phyloP scores from a whole-genome alignment of 2,888 invertebrate genomes.

The Coenonympha glycerion region DNA sequence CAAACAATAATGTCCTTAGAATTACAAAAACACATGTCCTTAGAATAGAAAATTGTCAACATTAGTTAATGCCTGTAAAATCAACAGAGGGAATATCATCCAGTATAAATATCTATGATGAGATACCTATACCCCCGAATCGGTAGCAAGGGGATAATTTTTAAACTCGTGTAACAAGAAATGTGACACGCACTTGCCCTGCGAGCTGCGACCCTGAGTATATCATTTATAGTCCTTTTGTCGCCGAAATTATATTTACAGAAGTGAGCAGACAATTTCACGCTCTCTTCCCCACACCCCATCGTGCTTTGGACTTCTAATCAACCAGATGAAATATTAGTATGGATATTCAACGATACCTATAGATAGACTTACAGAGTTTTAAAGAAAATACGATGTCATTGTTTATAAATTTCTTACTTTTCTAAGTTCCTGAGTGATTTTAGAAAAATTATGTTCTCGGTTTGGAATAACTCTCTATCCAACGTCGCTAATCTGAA shows the following conservation, averaged over 20 bases:
- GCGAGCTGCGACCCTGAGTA: slow-evolving; percentile 61
- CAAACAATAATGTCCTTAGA: too few species aligned
- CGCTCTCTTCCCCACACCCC: slow-evolving; percentile 72
- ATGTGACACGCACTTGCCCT: slow-evolving; percentile 57
- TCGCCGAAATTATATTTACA: slow-evolving; percentile 76
- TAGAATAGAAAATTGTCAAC: not conserved
- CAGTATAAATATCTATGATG: not conserved
- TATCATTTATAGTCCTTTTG: slow-evolving; percentile 76
- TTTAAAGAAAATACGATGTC: too few species aligned
- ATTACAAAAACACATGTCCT: too few species aligned
- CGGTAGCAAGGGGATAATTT: slow-evolving; percentile 37
- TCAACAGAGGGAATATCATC: not conserved
- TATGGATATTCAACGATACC: slow-evolving; percentile 47
- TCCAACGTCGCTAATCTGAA: too few species aligned
- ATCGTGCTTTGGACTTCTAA: slow-evolving; percentile 66
- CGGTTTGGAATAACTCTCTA: too few species aligned
- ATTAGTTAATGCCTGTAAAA: not conserved
- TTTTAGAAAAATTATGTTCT: too few species aligned
- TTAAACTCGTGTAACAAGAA: slow-evolving; percentile 60
- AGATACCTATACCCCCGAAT: not conserved
- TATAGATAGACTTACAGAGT: too few species aligned
- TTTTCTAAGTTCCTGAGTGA: too few species aligned
- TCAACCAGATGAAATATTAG: slow-evolving; percentile 50
- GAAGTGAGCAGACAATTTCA: slow-evolving; percentile 77
- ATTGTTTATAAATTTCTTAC: too few species aligned